Conservation (phyloP, 2,888 invertebrate genomes). For the Lepidonotus clava region DNA sequence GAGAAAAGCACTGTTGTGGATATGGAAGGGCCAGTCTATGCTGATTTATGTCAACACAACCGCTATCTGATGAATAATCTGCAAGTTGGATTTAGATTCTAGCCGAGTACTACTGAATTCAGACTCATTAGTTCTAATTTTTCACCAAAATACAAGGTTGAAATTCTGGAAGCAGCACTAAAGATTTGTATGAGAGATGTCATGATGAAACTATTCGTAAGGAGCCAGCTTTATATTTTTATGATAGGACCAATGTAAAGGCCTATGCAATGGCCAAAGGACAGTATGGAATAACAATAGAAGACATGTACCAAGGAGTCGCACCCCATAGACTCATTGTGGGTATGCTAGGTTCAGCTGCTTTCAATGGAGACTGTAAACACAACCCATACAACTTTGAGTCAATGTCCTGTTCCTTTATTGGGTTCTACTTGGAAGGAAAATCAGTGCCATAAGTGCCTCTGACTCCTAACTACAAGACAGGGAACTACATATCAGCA, state of each 20-base stretch:
- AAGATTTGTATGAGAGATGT: conserved; percentile 17
- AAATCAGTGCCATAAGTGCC: background rate
- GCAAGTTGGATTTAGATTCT: background rate
- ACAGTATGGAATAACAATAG: background rate
- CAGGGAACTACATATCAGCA: background rate
- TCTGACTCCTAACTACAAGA: conserved; percentile 1
- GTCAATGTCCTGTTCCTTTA: background rate
- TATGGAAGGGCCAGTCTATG: background rate
- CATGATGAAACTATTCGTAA: background rate
- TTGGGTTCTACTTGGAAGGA: conserved; percentile 27
- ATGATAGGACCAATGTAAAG: conserved; percentile 32
- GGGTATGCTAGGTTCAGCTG: background rate
- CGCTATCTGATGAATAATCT: background rate
- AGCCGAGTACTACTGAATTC: background rate
- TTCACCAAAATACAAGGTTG: background rate
- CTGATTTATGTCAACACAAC: background rate
- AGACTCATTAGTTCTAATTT: background rate
- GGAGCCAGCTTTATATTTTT: conserved; percentile 10
- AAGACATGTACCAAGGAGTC: conserved; percentile 45
- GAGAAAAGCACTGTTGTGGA: background rate
- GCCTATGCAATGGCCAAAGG: conserved; percentile 18
- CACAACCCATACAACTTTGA: conserved; percentile 18
- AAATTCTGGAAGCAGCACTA: conserved; percentile 13
- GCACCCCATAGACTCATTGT: background rate
- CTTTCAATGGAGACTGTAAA: background rate